A percentile compares a stretch with the other conserved stretches of the same genome.
Conservation (phyloP, 2,113 vertebrate genomes). For the Nothocercus julius region DNA sequence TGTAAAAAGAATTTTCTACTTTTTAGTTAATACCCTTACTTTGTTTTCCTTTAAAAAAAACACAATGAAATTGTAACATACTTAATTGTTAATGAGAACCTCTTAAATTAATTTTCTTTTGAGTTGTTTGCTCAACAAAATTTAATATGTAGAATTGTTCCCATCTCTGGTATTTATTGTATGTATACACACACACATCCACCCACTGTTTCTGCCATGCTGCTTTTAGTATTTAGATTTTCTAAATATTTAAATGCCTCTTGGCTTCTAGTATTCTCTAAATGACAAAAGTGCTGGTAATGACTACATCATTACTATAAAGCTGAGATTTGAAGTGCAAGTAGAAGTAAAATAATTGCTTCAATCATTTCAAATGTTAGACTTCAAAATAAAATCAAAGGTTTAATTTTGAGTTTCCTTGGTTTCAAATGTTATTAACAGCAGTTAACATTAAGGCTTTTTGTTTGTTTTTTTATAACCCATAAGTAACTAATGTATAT, state of each 20-base stretch:
- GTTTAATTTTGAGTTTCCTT: conserved; percentile 40
- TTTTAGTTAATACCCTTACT: background rate
- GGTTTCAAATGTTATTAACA: conserved; percentile 13
- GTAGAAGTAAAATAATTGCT: conserved; percentile 44
- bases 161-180: background rate
- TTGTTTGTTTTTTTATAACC: conserved; percentile 24
- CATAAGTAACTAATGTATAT: background rate
- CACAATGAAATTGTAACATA: background rate
- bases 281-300: conserved; percentile 44
- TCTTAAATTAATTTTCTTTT: background rate
- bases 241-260: conserved; percentile 48
- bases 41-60: background rate
- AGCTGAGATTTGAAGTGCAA: conserved; percentile 54
- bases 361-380: conserved; percentile 44
- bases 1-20: background rate
- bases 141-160: background rate
- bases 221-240: conserved; percentile 51
- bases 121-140: background rate
- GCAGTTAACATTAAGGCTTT: background rate
- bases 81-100: background rate
- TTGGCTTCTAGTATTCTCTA: conserved; percentile 46
- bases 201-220: background rate
- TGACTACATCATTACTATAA: conserved; percentile 28
- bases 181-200: background rate
- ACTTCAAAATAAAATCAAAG: conserved; percentile 52